Evolutionary conservation across 2,888 invertebrate genomes (phyloP).

Genomic region (Halictus ligatus): DNA sequence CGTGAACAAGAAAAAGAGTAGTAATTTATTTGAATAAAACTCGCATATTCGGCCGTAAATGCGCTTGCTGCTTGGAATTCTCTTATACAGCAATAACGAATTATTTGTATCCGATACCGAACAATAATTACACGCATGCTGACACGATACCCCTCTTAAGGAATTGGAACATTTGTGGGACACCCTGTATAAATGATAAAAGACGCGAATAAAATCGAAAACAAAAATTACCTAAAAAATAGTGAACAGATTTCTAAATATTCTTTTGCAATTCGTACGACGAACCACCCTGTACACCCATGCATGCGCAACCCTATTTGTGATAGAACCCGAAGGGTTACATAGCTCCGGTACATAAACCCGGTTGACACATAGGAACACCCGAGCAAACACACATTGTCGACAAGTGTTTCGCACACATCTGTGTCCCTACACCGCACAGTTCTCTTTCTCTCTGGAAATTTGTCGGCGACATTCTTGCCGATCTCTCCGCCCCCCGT

Average conservation of each 20-base stretch:
- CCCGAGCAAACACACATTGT: constrained; percentile 42
- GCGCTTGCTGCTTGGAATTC: too few species aligned
- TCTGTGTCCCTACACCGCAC: constrained; percentile 14
- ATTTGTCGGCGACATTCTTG: constrained; percentile 63
- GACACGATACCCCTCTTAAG: too few species aligned
- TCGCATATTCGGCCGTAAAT: too few species aligned
- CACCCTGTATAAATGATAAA: too few species aligned
- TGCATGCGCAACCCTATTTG: constrained; percentile 7
- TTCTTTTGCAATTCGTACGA: too few species aligned
- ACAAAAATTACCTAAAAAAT: not conserved
- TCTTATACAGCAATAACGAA: too few species aligned
- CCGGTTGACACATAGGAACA: constrained; percentile 27
- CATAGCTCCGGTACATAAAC: constrained; percentile 50
- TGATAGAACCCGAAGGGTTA: constrained; percentile 59
- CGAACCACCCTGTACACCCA: constrained; percentile 12
- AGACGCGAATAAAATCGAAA: not conserved
- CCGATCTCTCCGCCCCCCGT: constrained; percentile 45
- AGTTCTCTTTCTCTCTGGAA: constrained; percentile 38
- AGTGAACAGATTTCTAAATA: not conserved
- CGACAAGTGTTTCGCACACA: constrained; percentile 48
- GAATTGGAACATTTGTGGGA: too few species aligned
- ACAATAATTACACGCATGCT: too few species aligned
- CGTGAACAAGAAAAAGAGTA: too few species aligned
- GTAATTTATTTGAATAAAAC: too few species aligned
- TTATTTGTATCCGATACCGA: too few species aligned